Evolutionary conservation across 2,888 invertebrate species (phyloP), one percentile per base, ranked within the genome.

Genomic region (Laothoe populi): DNA sequence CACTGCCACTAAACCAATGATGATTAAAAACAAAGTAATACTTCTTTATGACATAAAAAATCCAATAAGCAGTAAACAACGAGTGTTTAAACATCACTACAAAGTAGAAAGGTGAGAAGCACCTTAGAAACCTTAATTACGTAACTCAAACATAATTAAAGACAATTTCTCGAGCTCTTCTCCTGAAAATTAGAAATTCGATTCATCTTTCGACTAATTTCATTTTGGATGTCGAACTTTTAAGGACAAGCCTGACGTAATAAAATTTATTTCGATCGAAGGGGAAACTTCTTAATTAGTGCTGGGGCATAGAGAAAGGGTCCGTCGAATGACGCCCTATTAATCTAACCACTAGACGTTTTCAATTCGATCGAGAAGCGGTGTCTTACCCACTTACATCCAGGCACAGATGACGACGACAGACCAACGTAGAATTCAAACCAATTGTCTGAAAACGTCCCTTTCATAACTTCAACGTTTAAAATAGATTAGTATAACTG

Each of bases 271-370:
- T 79, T 81, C 81, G 79, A 86, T 85, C 74, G 81, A 75, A 75
- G 75, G 64, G 66, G 76, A 83, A 88, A 88, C 83, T 89, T 88
- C 84, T 87, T 87, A 89, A 88, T 89, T 88, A 88, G 83, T 78
- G 78, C 64, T 70, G 80, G 77, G 75, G 78, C 77, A 77, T 78
- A 79, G 78, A 75, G 74, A 78, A 81, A 72, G 79, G 78, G 77
- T 76, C 72, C 70, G 46, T 68, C 73, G 76, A 79, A 81, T 76
- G 81, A 79, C 81, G 77, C 75, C 69, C 75, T 70, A 72, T 82
- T 78, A 78, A 81, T 81, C 71, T 74, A 66, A 73, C 74, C 75
- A 65, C 73, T 66, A 78, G 76, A 74, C 78, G 72, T 76, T 81
- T 83, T 79, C 78, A 78, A 82, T 83, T 77, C 76, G 71, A 79